Evolutionary conservation across 2,888 invertebrate species (phyloP).

Genomic region (Melanchra persicariae): DNA sequence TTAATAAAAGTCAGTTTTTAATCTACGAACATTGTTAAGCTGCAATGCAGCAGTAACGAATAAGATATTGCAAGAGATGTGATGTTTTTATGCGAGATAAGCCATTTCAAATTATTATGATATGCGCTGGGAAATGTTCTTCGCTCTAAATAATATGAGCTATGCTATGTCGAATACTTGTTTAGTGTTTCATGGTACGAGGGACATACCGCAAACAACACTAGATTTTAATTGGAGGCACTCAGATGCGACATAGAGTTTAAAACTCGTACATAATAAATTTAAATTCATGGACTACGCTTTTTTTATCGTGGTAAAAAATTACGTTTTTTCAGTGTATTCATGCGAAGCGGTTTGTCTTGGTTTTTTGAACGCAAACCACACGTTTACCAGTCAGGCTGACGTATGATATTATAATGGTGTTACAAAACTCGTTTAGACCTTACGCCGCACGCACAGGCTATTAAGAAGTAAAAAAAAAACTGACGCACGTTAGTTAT

Average conservation of each 20-base stretch:
- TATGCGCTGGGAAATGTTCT: slow-evolving; percentile 69
- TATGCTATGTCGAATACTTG: slow-evolving; percentile 62
- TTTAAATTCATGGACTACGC: slow-evolving; percentile 25
- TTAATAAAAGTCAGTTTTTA: slow-evolving; percentile 11
- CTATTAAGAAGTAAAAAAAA: slow-evolving; percentile 51
- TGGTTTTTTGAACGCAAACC: slow-evolving; percentile 35
- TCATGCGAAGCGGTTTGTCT: slow-evolving; percentile 47
- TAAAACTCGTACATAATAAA: slow-evolving; percentile 43
- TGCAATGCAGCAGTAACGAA: slow-evolving; percentile 56
- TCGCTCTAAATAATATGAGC: slow-evolving; percentile 74
- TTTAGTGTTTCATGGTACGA: slow-evolving; percentile 65
- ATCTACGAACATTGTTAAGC: slow-evolving; percentile 50
- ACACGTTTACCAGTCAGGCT: slow-evolving; percentile 34
- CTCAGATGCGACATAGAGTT: slow-evolving; percentile 59
- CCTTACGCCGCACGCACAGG: slow-evolving; percentile 46
- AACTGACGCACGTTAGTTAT: slow-evolving; percentile 56
- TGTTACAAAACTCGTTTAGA: slow-evolving; percentile 57
- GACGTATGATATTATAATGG: slow-evolving; percentile 52
- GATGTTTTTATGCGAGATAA: slow-evolving; percentile 65
- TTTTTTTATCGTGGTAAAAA: slow-evolving; percentile 32
- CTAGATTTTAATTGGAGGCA: slow-evolving; percentile 59
- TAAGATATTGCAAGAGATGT: slow-evolving; percentile 61
- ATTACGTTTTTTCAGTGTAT: slow-evolving; percentile 43
- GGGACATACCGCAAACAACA: slow-evolving; percentile 41
- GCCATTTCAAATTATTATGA: slow-evolving; percentile 52